Percentiles rank a stretch among this genome's conserved stretches.
These are phyloP conservation scores for Lingula anatina DNA, from an alignment of 2,888 invertebrate genomes.

Conservation along the genomic window DNA sequence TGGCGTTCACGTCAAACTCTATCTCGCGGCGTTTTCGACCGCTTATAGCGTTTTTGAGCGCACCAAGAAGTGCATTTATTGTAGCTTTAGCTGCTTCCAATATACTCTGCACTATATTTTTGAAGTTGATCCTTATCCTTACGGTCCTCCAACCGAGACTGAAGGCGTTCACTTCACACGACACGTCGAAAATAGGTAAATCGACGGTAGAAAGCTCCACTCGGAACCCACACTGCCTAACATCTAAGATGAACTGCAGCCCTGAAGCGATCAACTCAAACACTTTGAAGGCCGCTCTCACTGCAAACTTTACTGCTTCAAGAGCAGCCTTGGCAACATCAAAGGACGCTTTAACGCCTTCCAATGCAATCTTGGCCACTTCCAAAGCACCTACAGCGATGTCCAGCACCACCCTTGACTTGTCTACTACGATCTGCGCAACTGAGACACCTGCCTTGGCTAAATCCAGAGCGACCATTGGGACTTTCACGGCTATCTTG, in stretches of 20 bases:
- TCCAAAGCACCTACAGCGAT: slow-evolving; percentile 9
- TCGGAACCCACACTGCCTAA: slow-evolving; percentile 5
- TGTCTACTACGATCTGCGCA: slow-evolving; percentile 14
- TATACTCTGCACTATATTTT: background rate
- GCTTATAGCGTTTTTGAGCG: background rate
- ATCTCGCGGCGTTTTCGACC: slow-evolving; percentile 1
- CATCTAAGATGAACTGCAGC: slow-evolving; percentile 2
- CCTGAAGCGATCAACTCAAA: slow-evolving; percentile 3
- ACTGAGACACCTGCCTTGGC: slow-evolving; percentile 6
- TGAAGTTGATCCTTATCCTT: too few relatives aligned
- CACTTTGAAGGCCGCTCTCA: slow-evolving; percentile 2
- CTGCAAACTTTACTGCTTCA: background rate
- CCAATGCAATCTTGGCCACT: slow-evolving; percentile 6
- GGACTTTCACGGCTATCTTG: background rate
- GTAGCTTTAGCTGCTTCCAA: slow-evolving; percentile 2
- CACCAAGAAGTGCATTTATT: slow-evolving; percentile 11
- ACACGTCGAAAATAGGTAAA: background rate
- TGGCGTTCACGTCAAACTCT: too few relatives aligned
- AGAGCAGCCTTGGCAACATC: background rate
- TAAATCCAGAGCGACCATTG: background rate
- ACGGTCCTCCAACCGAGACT: slow-evolving; percentile 1
- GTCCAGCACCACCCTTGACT: slow-evolving; percentile 11
- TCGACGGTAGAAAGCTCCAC: background rate
- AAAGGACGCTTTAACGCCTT: background rate
- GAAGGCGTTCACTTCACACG: slow-evolving; percentile 3